These are phyloP conservation scores for Rhynchonycteris naso DNA, from an alignment of 2,797 vertebrate species.

Conservation along the genomic window DNA sequence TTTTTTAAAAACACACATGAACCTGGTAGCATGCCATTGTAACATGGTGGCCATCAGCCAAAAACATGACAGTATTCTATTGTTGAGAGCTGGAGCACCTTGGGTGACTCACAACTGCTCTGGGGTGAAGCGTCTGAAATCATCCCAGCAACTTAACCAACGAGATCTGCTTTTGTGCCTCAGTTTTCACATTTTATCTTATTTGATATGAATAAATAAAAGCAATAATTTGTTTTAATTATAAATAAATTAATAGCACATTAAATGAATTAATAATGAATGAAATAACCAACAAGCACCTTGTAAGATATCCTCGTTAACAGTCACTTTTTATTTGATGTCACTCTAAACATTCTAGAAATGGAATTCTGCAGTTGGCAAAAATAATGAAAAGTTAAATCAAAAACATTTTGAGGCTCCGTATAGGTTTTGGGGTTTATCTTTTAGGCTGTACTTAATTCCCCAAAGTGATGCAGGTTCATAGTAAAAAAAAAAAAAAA, in stretches of 20 bases:
- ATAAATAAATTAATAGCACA: neutral
- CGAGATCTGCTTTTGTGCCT: neutral
- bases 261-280: neutral
- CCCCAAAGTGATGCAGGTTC: conserved; percentile 31
- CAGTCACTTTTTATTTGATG: neutral
- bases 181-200: neutral
- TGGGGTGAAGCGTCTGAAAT: neutral
- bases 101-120: neutral
- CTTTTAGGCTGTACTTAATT: conserved; percentile 16
- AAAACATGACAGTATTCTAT: conserved; percentile 28
- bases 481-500: neutral
- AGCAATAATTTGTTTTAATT: neutral
- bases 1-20: conserved; percentile 67
- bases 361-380: neutral
- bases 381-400: neutral
- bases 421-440: neutral
- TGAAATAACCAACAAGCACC: neutral
- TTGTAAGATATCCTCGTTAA: neutral
- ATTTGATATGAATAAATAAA: neutral
- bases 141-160: neutral
- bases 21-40: conserved; percentile 14
- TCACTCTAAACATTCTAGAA: neutral
- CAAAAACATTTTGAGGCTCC: neutral
- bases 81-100: conserved; percentile 28
- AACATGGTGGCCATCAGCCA: conserved; percentile 39